Conservation (phyloP, 2,113 vertebrate species). For the Protomyctophum bolini region DNA sequence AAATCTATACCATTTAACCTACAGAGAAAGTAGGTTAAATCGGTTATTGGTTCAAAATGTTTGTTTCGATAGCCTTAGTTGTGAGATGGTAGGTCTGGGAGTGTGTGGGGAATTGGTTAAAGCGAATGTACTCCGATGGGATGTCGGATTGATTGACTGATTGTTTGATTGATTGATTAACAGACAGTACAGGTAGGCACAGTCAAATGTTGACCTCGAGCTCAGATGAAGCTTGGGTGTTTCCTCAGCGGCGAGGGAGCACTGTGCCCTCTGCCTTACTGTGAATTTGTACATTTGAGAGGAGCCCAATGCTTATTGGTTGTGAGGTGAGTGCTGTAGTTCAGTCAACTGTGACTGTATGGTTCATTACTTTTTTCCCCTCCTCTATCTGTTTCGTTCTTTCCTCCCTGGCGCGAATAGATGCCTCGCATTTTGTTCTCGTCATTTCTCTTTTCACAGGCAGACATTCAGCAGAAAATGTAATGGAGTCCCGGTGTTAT, state of each 20-base stretch:
- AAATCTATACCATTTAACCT: too few species aligned
- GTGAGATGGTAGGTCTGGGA: too few species aligned
- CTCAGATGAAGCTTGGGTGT: constrained; percentile 24
- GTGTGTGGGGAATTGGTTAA: constrained; percentile 14
- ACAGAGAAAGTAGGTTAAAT: too few species aligned
- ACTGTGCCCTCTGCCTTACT: constrained; percentile 23
- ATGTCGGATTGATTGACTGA: constrained; percentile 10
- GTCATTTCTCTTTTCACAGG: constrained; percentile 60
- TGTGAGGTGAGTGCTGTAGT: constrained; percentile 38
- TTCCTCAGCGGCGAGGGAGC: constrained; percentile 41
- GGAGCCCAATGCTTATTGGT: constrained; percentile 47
- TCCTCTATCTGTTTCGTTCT: not conserved
- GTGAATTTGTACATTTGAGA: constrained; percentile 49
- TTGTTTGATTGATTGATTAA: too few species aligned
- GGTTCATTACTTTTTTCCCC: not conserved
- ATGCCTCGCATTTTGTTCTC: constrained; percentile 59
- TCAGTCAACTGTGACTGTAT: constrained; percentile 31
- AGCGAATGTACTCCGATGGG: constrained; percentile 33
- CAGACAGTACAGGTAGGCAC: too few species aligned
- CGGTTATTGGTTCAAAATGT: too few species aligned
- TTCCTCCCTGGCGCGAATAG: constrained; percentile 35
- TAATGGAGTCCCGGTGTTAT: constrained; percentile 54
- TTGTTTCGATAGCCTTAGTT: too few species aligned
- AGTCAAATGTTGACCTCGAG: constrained; percentile 35
- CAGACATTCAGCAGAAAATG: constrained; percentile 44